Evolutionary conservation across 92 coral and sea anemone genomes (phyloP).

Genomic region (Nematostella vectensis): DNA sequence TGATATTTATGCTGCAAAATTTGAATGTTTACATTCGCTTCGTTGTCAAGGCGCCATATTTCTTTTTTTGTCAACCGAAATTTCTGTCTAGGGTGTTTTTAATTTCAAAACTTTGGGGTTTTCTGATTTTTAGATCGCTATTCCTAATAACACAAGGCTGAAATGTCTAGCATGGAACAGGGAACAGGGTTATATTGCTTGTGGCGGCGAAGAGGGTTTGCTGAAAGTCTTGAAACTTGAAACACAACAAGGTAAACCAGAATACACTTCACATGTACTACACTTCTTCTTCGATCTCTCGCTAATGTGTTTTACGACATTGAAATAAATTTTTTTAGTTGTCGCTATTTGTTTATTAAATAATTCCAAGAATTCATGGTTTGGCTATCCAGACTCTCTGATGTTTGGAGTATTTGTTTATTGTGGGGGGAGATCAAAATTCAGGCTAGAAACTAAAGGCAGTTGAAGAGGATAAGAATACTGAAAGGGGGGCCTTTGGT

Average conservation of each 20-base stretch:
- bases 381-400: too few relatives aligned
- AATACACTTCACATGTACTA: too few relatives aligned
- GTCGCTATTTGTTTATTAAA: too few relatives aligned
- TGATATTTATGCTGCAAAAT: neutral
- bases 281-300: too few relatives aligned
- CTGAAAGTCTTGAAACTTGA: constrained; percentile 86
- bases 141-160: constrained; percentile 87
- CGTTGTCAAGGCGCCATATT: constrained; percentile 18
- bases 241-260: constrained; percentile 78
- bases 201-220: constrained; percentile 97
- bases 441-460: too few relatives aligned
- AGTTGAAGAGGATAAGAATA: too few relatives aligned
- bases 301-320: too few relatives aligned
- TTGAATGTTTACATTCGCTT: constrained; percentile 5
- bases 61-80: neutral
- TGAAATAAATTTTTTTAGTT: too few relatives aligned
- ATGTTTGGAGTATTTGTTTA: too few relatives aligned
- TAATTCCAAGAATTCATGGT: too few relatives aligned
- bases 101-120: neutral
- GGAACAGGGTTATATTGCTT: constrained; percentile 90
- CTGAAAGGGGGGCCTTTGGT: too few relatives aligned
- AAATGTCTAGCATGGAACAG: constrained; percentile 93
- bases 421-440: too few relatives aligned
- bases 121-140: constrained; percentile 62
- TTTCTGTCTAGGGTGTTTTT: neutral